Percentiles rank a stretch among this genome's conserved stretches.
These are phyloP conservation scores for Malurus melanocephalus DNA, from an alignment of 2,113 vertebrate species.

Conservation along the genomic window DNA sequence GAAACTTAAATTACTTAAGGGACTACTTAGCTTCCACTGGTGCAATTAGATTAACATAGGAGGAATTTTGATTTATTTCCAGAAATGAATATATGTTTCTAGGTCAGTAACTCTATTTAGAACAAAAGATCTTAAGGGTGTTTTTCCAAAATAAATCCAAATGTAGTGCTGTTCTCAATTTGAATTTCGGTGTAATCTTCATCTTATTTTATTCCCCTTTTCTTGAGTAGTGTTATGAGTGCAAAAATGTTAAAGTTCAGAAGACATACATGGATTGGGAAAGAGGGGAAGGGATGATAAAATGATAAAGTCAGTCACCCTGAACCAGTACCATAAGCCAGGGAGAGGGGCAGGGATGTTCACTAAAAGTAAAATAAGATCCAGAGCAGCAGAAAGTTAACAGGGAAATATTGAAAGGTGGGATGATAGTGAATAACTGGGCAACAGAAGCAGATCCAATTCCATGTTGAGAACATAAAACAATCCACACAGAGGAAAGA, in stretches of 20 bases:
- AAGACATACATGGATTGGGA: not conserved
- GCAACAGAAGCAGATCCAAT: not conserved
- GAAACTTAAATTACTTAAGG: slow-evolving; percentile 68
- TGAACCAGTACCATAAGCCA: not conserved
- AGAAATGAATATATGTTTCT: slow-evolving; percentile 46
- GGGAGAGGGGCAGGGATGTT: not conserved
- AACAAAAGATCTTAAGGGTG: slow-evolving; percentile 3
- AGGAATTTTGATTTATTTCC: slow-evolving; percentile 65
- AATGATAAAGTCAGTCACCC: not conserved
- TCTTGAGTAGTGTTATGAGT: not conserved
- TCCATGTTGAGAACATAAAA: not conserved
- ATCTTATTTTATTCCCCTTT: not conserved
- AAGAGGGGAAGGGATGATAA: not conserved
- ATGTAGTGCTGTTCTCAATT: not conserved
- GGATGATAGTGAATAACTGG: not conserved
- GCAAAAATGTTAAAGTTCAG: not conserved
- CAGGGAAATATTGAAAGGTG: not conserved
- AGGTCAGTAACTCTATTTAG: slow-evolving; percentile 55
- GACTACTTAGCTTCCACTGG: slow-evolving; percentile 57
- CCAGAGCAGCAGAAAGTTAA: not conserved
- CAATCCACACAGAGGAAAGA: not conserved
- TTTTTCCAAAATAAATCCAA: slow-evolving; percentile 9
- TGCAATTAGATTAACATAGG: slow-evolving; percentile 58
- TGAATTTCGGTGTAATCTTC: not conserved
- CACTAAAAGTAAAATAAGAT: not conserved